Conservation (phyloP, 2,797 vertebrate species). For the Sebastes reedi region DNA sequence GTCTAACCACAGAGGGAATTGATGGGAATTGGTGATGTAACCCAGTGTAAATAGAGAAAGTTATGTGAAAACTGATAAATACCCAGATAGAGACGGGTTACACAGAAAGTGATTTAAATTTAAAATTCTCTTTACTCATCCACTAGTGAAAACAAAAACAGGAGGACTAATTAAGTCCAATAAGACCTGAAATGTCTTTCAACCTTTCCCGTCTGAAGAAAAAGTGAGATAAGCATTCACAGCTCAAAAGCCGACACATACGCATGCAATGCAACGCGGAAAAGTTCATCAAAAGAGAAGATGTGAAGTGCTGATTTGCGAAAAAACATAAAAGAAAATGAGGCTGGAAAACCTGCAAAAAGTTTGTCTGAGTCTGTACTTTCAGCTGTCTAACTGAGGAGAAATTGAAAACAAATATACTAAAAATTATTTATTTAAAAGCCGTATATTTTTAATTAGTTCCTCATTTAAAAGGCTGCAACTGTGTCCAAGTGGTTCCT, state of each 20-base stretch:
- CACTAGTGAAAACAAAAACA: conserved; percentile 7
- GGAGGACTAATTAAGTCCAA: not conserved
- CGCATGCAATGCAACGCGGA: not conserved
- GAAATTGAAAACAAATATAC: not conserved
- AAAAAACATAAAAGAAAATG: not conserved
- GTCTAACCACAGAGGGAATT: conserved; percentile 31
- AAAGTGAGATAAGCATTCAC: not conserved
- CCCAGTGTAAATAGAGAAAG: conserved; percentile 52
- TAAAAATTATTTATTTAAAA: conserved; percentile 11
- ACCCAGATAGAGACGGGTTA: not conserved
- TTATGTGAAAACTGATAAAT: conserved; percentile 45
- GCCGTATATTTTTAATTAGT: conserved; percentile 40
- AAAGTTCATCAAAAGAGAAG: not conserved
- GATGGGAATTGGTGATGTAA: conserved; percentile 60
- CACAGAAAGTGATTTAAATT: not conserved
- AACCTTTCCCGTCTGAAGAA: not conserved
- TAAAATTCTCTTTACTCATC: conserved; percentile 16
- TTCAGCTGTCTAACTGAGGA: not conserved
- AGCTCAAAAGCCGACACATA: not conserved
- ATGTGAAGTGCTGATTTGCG: not conserved
- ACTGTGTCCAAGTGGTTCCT: conserved; percentile 5
- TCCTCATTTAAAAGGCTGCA: conserved; percentile 27
- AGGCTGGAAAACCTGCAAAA: not conserved
- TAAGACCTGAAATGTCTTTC: not conserved
- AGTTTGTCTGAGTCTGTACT: not conserved